Evolutionary conservation across 2,113 vertebrate species (phyloP).

Genomic region (Stomatorhinus ivindoensis): DNA sequence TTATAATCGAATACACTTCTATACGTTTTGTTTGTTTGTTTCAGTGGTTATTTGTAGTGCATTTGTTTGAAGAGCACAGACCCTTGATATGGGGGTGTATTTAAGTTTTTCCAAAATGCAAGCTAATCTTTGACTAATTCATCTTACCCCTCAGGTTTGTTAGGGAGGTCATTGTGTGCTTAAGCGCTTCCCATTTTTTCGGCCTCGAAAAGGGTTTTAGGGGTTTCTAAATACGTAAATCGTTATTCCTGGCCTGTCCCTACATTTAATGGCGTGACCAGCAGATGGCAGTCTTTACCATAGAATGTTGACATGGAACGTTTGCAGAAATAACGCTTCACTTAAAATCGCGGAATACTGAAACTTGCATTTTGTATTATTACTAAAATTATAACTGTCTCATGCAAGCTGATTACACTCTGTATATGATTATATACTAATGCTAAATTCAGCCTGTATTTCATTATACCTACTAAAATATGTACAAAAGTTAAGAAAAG

Average conservation of each 20-base stretch:
- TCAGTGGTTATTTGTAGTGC: not conserved
- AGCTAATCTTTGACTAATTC: not conserved
- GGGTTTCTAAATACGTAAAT: not conserved
- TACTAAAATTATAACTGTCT: not conserved
- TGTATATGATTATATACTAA: not conserved
- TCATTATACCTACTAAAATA: not conserved
- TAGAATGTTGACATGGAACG: constrained; percentile 20
- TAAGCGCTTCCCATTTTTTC: not conserved
- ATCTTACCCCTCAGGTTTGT: not conserved
- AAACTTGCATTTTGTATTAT: not conserved
- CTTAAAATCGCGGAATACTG: not conserved
- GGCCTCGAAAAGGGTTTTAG: not conserved
- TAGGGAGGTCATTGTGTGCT: not conserved
- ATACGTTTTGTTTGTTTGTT: not conserved
- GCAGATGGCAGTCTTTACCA: constrained; percentile 42
- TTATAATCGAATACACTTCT: not conserved
- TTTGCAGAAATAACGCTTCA: not conserved
- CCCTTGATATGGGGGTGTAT: not conserved
- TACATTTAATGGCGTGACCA: constrained; percentile 23
- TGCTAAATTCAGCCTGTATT: not conserved
- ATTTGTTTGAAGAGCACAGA: not conserved
- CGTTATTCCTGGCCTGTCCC: not conserved
- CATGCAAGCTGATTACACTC: not conserved
- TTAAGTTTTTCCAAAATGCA: not conserved
- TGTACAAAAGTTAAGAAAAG: not conserved